A percentile compares a stretch with the other conserved stretches of the same genome.
phyloP scores from a whole-genome alignment of 2,113 vertebrate genomes.

The Ictalurus furcatus region DNA sequence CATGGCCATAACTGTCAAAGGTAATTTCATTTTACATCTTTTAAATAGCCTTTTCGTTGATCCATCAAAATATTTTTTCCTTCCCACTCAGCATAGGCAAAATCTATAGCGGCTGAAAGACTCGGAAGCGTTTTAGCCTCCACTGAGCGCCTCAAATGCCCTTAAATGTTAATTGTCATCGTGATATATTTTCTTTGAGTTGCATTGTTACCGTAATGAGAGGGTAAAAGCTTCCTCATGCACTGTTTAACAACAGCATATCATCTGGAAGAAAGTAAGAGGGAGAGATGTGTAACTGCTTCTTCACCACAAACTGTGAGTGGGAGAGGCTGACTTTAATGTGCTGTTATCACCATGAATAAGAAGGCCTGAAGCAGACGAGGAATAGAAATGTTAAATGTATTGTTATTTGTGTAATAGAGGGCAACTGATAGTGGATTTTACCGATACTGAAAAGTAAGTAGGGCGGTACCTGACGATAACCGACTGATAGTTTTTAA shows the following conservation, averaged over 20 bases:
- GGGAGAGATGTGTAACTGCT: slow-evolving; percentile 1
- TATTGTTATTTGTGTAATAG: too few species aligned
- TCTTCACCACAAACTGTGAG: background rate
- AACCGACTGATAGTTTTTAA: too few species aligned
- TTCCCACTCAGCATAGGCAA: slow-evolving; percentile 52
- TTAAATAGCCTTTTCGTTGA: slow-evolving; percentile 59
- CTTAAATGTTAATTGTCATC: slow-evolving; percentile 64
- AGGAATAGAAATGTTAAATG: too few species aligned
- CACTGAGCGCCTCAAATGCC: slow-evolving; percentile 40
- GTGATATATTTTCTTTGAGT: slow-evolving; percentile 62
- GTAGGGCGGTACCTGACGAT: too few species aligned
- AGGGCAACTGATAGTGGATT: too few species aligned
- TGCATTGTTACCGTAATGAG: slow-evolving; percentile 62
- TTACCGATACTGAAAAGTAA: too few species aligned
- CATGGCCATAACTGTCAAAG: slow-evolving; percentile 47
- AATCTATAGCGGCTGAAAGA: slow-evolving; percentile 41
- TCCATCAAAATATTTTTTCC: slow-evolving; percentile 62
- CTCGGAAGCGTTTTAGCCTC: slow-evolving; percentile 64
- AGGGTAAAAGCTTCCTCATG: slow-evolving; percentile 64
- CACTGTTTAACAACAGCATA: slow-evolving; percentile 50
- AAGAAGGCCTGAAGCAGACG: background rate
- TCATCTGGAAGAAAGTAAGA: slow-evolving; percentile 2
- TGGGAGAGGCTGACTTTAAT: background rate
- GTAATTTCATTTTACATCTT: slow-evolving; percentile 57
- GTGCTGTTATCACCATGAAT: background rate